These are phyloP conservation scores for Neopipo cinnamomea DNA, from an alignment of 2,113 vertebrate species.

Conservation along the genomic window DNA sequence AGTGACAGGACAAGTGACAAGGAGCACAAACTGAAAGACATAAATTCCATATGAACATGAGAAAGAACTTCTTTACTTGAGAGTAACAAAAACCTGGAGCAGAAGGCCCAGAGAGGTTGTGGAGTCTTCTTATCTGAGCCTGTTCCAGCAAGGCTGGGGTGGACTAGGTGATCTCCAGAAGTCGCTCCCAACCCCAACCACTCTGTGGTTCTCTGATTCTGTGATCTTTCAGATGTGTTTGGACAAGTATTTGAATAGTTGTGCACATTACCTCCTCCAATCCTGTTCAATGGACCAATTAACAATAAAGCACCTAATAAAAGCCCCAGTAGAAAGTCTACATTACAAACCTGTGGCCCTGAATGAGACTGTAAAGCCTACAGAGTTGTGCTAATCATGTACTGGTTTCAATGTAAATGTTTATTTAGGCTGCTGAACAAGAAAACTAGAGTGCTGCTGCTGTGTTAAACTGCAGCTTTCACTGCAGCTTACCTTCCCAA, in stretches of 20 bases:
- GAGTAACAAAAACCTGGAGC: neutral
- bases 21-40: neutral
- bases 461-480: neutral
- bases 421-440: neutral
- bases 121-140: neutral
- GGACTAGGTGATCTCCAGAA: neutral
- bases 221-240: neutral
- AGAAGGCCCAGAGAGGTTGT: neutral
- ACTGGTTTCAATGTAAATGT: neutral
- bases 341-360: neutral
- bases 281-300: neutral
- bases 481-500: neutral
- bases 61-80: neutral
- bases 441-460: neutral
- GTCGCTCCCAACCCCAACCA: neutral
- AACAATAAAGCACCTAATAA: neutral
- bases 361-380: neutral
- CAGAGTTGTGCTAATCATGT: neutral
- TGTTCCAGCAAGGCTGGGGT: neutral
- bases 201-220: neutral
- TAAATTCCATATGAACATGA: neutral
- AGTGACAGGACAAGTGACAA: neutral
- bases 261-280: rapidly evolving
- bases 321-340: neutral
- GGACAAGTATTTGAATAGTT: rapidly evolving